Evolutionary conservation across 2,113 vertebrate genomes (phyloP), one percentile per base, ranked within the genome.

Genomic region (Uria lomvia): DNA sequence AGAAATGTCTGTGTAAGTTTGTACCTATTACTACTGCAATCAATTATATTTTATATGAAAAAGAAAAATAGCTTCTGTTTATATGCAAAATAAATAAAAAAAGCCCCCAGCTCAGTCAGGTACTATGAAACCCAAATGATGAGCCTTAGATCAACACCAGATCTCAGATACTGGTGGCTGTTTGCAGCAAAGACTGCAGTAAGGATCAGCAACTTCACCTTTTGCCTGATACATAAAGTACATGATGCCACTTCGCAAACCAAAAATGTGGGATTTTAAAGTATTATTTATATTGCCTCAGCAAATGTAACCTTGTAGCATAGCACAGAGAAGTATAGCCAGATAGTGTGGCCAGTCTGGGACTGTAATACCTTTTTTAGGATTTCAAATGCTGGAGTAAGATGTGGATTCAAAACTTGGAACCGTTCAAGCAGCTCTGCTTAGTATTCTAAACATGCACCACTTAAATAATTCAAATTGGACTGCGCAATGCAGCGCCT

Each of bases 401-500:
- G 70, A 52, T 82, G 77, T 76, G 40, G 78, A 91, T 80, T 96
- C 62, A 53, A 86, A 94, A 62, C 76, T 40, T 80, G 70, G 89
- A 95, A 80, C 86, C 45, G 58, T 73, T 96, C 24, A 74, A 86
- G 90, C 90, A 94, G 86, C 81, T 68, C 94, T 96, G 83, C 71
- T 97, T 91, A 96, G 96, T 76, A 97, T 96, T 95, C 97, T 40
- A 90, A 94, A 80, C 91, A 91, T 76, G 93, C 67, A 96, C 20
- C 84, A 95, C 95, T 94, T 96, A 89, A 97, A 97, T 94, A 94
- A 97, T 96, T 97, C 96, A 97, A 96, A 91, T 86, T 84, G 82
- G 90, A 82, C 92, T 97, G 94, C 88, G 91, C 94, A 96, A 88
- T 92, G 91, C 95, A 94, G 95, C 80, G 92, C 96, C 86, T 97